Percentiles rank a stretch among this genome's conserved stretches.
Conservation (phyloP, 2,888 invertebrate species). For the Synergus gifuensis region DNA sequence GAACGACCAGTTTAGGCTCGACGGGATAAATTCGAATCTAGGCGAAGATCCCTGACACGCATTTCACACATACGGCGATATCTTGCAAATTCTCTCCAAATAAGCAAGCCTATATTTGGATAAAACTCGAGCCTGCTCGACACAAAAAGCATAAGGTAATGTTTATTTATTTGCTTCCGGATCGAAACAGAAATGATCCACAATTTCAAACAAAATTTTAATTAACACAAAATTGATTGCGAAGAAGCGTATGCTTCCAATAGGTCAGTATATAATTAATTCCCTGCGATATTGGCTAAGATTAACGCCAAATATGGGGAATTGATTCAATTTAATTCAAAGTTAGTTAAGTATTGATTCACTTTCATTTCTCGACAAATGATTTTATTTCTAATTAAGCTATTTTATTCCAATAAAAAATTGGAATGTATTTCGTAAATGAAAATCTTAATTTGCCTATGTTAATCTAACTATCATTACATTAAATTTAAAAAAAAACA, state of each 20-base stretch:
- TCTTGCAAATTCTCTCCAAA: conserved; percentile 48
- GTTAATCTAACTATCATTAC: too few species aligned
- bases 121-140: conserved; percentile 46
- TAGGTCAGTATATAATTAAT: conserved; percentile 25
- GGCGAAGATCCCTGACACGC: conserved; percentile 60
- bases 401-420: background rate
- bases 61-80: conserved; percentile 63
- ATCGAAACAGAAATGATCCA: background rate
- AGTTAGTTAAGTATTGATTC: background rate
- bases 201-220: background rate
- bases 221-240: conserved; percentile 34
- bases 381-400: conserved; percentile 1
- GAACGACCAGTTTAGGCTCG: background rate
- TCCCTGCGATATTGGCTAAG: conserved; percentile 31
- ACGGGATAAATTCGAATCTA: background rate
- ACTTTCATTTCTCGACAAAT: background rate
- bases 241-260: conserved; percentile 14
- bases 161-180: background rate
- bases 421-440: too few species aligned
- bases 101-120: conserved; percentile 61
- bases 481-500: too few species aligned
- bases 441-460: too few species aligned
- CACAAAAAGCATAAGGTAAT: background rate
- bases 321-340: conserved; percentile 15
- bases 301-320: conserved; percentile 21